These are phyloP conservation scores for Deroptyus accipitrinus DNA, from an alignment of 2,113 vertebrate species.

Conservation along the genomic window DNA sequence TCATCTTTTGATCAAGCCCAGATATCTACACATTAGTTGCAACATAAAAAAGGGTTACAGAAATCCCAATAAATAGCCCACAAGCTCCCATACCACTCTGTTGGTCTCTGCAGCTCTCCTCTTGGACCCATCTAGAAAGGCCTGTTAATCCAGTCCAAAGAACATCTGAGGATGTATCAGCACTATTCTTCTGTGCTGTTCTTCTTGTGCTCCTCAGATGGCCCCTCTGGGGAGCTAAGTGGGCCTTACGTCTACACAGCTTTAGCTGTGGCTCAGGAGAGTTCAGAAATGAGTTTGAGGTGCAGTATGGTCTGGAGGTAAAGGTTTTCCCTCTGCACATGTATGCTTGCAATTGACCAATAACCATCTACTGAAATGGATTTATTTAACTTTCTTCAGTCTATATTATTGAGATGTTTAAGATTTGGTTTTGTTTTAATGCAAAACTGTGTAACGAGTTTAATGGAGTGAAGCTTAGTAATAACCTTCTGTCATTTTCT, in stretches of 20 bases:
- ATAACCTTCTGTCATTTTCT: not conserved
- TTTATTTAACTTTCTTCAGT: not conserved
- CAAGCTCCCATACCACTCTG: not conserved
- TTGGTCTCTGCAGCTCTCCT: not conserved
- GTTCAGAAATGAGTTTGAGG: not conserved
- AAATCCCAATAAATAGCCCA: not conserved
- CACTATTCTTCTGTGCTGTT: not conserved
- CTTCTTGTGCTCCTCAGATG: not conserved
- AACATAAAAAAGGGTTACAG: not conserved
- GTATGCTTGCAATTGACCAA: not conserved
- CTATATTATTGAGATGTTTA: not conserved
- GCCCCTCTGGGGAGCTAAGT: not conserved
- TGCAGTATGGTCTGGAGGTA: not conserved
- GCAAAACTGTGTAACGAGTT: not conserved
- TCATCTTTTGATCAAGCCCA: not conserved
- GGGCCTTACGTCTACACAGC: fast-evolving
- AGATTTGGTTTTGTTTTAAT: not conserved
- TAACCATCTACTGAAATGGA: not conserved
- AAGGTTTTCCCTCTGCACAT: not conserved
- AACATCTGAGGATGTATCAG: not conserved
- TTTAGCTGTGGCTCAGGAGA: not conserved
- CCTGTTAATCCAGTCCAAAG: not conserved
- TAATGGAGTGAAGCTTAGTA: not conserved
- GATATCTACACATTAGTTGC: not conserved
- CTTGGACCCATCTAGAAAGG: not conserved